phyloP scores from a whole-genome alignment of 1,140 invertebrate species.

The Idris sp. region DNA sequence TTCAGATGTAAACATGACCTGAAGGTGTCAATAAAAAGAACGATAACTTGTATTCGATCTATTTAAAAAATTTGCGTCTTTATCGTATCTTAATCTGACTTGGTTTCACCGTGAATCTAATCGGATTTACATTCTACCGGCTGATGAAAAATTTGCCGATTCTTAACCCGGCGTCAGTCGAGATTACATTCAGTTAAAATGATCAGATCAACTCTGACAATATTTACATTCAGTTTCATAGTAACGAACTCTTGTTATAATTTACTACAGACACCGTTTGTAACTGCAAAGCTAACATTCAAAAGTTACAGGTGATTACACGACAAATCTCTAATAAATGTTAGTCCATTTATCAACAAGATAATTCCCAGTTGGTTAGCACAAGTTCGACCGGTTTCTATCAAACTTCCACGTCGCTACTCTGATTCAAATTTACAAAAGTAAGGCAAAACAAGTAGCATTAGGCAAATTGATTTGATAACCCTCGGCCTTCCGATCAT shows the following conservation, averaged over 20 bases:
- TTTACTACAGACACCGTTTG: constrained; percentile 10
- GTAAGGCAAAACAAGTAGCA: constrained; percentile 48
- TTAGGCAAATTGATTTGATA: constrained; percentile 43
- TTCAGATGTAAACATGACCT: too few species aligned
- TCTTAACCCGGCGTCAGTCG: constrained; percentile 24
- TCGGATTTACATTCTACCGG: constrained; percentile 27
- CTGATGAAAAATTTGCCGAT: constrained; percentile 32
- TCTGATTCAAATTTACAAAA: constrained; percentile 41
- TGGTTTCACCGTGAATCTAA: constrained; percentile 25
- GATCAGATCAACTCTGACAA: constrained; percentile 36
- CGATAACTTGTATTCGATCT: too few species aligned
- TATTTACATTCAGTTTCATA: constrained; percentile 33
- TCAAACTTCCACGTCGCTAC: constrained; percentile 27
- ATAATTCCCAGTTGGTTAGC: constrained; percentile 24
- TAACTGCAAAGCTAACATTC: constrained; percentile 20
- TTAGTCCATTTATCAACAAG: constrained; percentile 23
- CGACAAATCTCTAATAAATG: constrained; percentile 16
- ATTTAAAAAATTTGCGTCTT: neutral
- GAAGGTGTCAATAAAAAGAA: too few species aligned
- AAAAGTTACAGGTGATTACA: constrained; percentile 32
- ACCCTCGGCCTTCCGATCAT: constrained; percentile 16
- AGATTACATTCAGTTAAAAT: constrained; percentile 48
- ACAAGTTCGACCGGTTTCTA: constrained; percentile 9
- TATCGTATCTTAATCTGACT: constrained; percentile 10
- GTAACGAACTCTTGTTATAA: constrained; percentile 24